phyloP scores from a whole-genome alignment of 35 echinoderm and acorn worm genomes.

The Hemicentrotus pulcherrimus region DNA sequence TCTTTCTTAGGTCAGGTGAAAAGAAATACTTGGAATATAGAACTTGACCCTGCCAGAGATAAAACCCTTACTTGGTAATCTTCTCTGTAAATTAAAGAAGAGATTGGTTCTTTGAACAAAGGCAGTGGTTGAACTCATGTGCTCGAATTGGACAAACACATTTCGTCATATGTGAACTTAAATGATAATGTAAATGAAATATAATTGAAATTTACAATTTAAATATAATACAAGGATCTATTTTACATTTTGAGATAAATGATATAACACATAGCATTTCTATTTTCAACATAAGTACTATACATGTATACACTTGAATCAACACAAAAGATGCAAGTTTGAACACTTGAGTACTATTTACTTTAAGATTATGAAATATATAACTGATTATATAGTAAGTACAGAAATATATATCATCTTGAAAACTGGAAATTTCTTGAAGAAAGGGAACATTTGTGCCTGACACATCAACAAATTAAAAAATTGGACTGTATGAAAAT shows the following conservation, averaged over 20 bases:
- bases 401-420: not conserved
- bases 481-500: slow-evolving; percentile 5
- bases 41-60: not conserved
- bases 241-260: not conserved
- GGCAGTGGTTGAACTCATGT: not conserved
- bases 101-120: not conserved
- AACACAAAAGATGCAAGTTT: not conserved
- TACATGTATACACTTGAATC: not conserved
- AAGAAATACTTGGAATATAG: not conserved
- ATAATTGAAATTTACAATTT: slow-evolving; percentile 21
- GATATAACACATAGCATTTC: not conserved
- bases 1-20: not conserved
- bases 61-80: not conserved
- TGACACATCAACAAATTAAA: not conserved
- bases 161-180: not conserved
- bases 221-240: slow-evolving; percentile 1
- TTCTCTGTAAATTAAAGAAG: not conserved
- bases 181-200: not conserved
- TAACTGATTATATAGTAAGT: not conserved
- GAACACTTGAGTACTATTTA: not conserved
- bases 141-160: not conserved
- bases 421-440: not conserved
- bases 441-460: not conserved
- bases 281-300: not conserved
- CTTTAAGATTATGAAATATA: not conserved